Conservation (phyloP, 2,888 invertebrate genomes). For the Holacanthella duospinosa region DNA sequence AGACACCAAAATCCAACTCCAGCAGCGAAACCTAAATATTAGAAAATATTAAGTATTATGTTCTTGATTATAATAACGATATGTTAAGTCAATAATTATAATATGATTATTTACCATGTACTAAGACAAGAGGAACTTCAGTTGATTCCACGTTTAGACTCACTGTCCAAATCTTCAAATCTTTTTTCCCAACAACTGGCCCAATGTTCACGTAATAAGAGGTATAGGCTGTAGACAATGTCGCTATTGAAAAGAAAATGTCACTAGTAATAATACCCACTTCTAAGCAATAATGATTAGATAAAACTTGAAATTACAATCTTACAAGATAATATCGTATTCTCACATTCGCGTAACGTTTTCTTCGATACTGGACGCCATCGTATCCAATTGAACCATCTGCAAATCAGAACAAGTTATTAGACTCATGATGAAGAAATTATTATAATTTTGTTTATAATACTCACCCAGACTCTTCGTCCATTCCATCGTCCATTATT, state of each 20-base stretch:
- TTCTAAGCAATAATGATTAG: neutral
- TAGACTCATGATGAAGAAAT: neutral
- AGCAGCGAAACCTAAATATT: constrained; percentile 56
- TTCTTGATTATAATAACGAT: no score
- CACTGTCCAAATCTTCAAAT: constrained; percentile 60
- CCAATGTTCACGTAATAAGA: constrained; percentile 63
- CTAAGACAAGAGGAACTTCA: constrained; percentile 69
- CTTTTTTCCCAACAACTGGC: constrained; percentile 48
- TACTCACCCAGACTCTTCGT: neutral
- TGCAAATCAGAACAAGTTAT: neutral
- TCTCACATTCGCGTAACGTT: neutral
- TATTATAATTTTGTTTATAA: neutral
- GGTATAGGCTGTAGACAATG: neutral
- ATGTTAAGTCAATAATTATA: no score
- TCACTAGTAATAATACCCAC: neutral
- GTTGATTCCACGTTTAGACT: constrained; percentile 53
- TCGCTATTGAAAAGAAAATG: neutral
- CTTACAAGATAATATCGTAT: neutral
- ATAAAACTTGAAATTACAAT: neutral
- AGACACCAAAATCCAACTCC: constrained; percentile 90
- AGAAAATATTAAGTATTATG: no score
- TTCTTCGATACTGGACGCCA: neutral
- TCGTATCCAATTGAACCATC: neutral
- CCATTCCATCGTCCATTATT: neutral
- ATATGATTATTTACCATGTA: constrained; percentile 82